phyloP scores from a whole-genome alignment of 2,888 invertebrate genomes.

The Agelastica alni region DNA sequence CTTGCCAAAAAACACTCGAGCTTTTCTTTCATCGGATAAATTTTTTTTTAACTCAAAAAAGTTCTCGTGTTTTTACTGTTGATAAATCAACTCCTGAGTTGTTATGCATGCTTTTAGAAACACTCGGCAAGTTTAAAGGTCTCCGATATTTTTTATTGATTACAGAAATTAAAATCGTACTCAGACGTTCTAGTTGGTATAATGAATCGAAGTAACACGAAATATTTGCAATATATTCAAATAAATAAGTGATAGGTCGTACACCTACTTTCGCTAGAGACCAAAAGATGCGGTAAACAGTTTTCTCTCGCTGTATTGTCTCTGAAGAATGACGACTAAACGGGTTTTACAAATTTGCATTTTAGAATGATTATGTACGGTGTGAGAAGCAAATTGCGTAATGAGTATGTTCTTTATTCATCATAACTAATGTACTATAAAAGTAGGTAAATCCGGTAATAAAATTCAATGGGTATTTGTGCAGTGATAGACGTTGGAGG shows the following conservation, averaged over 20 bases:
- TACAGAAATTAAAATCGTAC: no score
- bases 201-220: background rate
- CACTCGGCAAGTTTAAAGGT: no score
- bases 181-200: no score
- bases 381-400: conserved; percentile 13
- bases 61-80: no score
- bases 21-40: no score
- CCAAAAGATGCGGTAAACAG: conserved; percentile 4
- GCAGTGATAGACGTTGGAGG: no score
- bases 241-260: background rate
- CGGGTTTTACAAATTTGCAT: conserved; percentile 12
- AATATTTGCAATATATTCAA: conserved; percentile 5
- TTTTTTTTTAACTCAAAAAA: no score
- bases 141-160: no score
- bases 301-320: conserved; percentile 12
- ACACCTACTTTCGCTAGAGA: conserved; percentile 5
- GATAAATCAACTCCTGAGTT: no score
- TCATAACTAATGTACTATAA: background rate
- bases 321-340: conserved; percentile 10
- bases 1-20: no score
- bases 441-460: conserved; percentile 1
- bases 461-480: background rate
- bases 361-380: conserved; percentile 10
- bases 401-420: background rate
- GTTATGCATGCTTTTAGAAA: no score